A percentile compares a stretch with the other conserved stretches of the same genome.
These are phyloP conservation scores for Notiomystis cincta DNA, from an alignment of 2,113 vertebrate genomes.

Conservation along the genomic window DNA sequence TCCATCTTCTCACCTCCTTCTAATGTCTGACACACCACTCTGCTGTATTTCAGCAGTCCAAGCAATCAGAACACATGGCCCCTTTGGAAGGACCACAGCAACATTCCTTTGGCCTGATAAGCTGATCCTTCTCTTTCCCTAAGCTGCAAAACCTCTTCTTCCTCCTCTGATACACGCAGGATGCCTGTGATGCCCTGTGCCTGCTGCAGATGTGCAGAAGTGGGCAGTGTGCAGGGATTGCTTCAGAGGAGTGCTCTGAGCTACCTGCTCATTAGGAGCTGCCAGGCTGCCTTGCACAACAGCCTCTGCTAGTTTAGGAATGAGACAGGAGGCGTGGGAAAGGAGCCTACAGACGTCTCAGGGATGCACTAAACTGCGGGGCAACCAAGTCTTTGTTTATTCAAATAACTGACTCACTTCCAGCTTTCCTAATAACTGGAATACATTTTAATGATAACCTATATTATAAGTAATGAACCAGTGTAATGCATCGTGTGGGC, in stretches of 20 bases:
- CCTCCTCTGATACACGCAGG: background rate
- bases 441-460: background rate
- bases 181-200: background rate
- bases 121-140: background rate
- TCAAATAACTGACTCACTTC: slow-evolving; percentile 51
- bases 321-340: slow-evolving; percentile 60
- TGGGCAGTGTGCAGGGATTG: background rate
- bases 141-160: background rate
- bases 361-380: background rate
- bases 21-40: background rate
- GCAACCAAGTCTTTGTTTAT: slow-evolving; percentile 44
- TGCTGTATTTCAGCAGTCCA: background rate
- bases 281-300: slow-evolving; percentile 47
- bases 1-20: background rate
- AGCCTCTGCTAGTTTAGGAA: slow-evolving; percentile 30
- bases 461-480: background rate
- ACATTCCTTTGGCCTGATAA: background rate
- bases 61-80: background rate
- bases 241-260: background rate
- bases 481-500: background rate
- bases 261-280: slow-evolving; percentile 26
- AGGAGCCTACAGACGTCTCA: background rate
- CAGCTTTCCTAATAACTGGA: slow-evolving; percentile 31
- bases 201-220: background rate
- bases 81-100: background rate